Evolutionary conservation across 2,888 invertebrate species (phyloP).

Genomic region (Tribolium freemani): DNA sequence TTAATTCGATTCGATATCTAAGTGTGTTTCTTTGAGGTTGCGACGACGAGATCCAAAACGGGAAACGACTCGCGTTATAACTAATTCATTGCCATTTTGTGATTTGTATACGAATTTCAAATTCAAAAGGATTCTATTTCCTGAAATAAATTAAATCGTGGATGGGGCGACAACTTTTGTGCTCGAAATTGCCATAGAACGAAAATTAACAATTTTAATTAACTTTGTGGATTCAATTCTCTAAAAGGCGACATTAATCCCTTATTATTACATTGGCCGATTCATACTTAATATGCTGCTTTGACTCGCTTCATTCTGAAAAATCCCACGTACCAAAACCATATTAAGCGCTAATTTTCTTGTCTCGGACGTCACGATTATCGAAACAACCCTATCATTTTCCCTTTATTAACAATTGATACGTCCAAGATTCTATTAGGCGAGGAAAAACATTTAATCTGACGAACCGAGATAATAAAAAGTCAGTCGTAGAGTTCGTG

Average conservation of each 20-base stretch:
- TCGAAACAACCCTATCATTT: slow-evolving; percentile 29
- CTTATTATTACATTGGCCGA: slow-evolving; percentile 24
- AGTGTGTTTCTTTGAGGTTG: slow-evolving; percentile 14
- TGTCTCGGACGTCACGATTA: slow-evolving; percentile 35
- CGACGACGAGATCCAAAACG: slow-evolving; percentile 13
- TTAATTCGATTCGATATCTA: slow-evolving; percentile 9
- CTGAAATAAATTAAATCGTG: slow-evolving; percentile 54
- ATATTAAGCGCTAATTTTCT: slow-evolving; percentile 21
- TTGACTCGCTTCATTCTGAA: neutral
- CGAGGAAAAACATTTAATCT: slow-evolving; percentile 1
- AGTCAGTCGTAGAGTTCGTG: slow-evolving; percentile 19
- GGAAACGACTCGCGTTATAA: slow-evolving; percentile 22
- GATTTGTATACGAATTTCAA: slow-evolving; percentile 50
- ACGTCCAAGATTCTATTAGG: slow-evolving; percentile 31
- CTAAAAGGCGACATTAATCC: slow-evolving; percentile 25
- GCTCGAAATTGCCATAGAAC: slow-evolving; percentile 50
- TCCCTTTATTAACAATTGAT: slow-evolving; percentile 34
- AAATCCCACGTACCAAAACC: slow-evolving; percentile 25
- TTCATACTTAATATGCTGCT: too few relatives aligned
- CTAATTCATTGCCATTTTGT: slow-evolving; percentile 39
- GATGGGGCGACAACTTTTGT: slow-evolving; percentile 51
- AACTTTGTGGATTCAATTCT: slow-evolving; percentile 54
- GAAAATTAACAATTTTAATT: slow-evolving; percentile 54
- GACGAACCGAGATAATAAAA: slow-evolving; percentile 6
- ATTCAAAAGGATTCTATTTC: slow-evolving; percentile 54